Base-by-base conservation (phyloP, 2,888 invertebrate genomes). In the Rhopalosiphum nymphaeae region DNA sequence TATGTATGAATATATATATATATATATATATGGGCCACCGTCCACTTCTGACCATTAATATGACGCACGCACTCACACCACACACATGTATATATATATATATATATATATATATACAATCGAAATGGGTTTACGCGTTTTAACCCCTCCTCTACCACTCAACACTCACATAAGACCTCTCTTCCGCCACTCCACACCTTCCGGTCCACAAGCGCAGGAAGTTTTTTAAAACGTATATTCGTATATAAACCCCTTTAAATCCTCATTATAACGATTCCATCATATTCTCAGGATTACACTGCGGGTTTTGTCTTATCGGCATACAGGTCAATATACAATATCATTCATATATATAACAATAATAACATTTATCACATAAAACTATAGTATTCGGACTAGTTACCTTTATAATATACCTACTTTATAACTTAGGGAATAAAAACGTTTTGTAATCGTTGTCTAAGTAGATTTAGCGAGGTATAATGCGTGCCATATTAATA, bases 1-100 rank as follows among this genome's bases (percentile, higher is more conserved):
- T 26, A 57, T 57, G 26, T 57, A 57, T 57, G 25, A 16, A 67
- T 67, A 13, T 67, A n/a, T 36, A 5, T 78, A 36, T 67, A 36
- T 36, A n/a, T 67, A 36, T 78, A 36, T 78, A 78, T 78, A 78
- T 21, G 78, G 84, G 2, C 21, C n/a, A 29, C 57, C 93, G 89
- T 85, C 89, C 93, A 93, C 93, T 89, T 56, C 56, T 56, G 84
- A 44, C 89, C 93, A 89, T 93, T 84, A 93, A 89, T 93, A 93
- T 57, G 36, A 29, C 44, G 44, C 86, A 11, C 57, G 25, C 56
- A 46, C 56, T 29, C 84, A 42, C 53, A 10, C 56, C 36, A 36
- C 46, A 11, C 44, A 67, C 49, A 53, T 7, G n/a, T 53, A 53
- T n/a, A 49, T 29, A 67, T 78, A 78, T 36, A 36, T n/a, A n/a